Base-by-base conservation (phyloP, 2,888 invertebrate genomes). In the Morpho deidamia region DNA sequence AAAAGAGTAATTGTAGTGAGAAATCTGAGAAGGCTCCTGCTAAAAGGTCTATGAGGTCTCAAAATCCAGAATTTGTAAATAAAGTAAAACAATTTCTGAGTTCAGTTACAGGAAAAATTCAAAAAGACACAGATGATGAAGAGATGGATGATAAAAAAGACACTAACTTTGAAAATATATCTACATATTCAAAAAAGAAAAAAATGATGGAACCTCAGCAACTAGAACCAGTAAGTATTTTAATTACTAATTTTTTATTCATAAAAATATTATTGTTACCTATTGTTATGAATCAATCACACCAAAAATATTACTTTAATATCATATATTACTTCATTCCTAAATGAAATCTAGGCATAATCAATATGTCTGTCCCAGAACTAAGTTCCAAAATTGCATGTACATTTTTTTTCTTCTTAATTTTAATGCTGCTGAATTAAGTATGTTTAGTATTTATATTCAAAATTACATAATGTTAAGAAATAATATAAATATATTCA, bases 11-110 rank as follows among this genome's bases (percentile, higher is more conserved):
- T 56, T 70, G 76, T 38, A 86, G 85, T 68, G 88, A 83, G 53
- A 80, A 79, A 51, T 81, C 84, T 9, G 84, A 86, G 7, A 84
- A 74, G 53, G 54, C 68, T 10, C 51, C 62, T 5, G 58, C 72
- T 2, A 87, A 88, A 63, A 71, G 92, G 47, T 92, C 92, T 53
- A 91, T 92, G 89, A 82, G 93, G 51, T 92, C 92, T 7, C 92
- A 92, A 68, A 93, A 93, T 66, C 90, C 91, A 8, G 93, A 93
- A 44, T 92, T 92, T 82, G 91, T 91, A 0, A 86, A 86, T 60
- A 93, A 92, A 70, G 92, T 92, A 49, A 91, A 90, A 62, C 91
- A 89, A 62, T 93, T 93, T 66, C 72, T 92, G 9, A 91, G 90
- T 66, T 90, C 92, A 53, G 84, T 92, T 1, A 84, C 86, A 49